phyloP scores from a whole-genome alignment of 1,140 invertebrate species.

The Pseudomyrmex sp. region DNA sequence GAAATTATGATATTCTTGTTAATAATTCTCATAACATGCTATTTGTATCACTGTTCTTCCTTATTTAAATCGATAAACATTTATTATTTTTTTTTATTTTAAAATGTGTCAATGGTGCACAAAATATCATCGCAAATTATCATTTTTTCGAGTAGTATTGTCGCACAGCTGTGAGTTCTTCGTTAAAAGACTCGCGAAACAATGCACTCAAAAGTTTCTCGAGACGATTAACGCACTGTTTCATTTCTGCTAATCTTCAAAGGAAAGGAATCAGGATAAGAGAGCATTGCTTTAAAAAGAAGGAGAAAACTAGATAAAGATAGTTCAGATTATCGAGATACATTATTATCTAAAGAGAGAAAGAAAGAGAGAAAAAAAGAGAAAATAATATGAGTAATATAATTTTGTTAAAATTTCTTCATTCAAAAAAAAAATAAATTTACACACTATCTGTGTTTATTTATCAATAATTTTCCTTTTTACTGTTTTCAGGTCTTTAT shows the following conservation, averaged over 20 bases:
- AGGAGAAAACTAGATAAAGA: conserved; percentile 11
- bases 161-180: conserved; percentile 2
- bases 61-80: no score
- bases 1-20: no score
- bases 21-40: no score
- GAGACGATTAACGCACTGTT: conserved; percentile 10
- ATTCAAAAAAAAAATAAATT: neutral
- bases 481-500: conserved; percentile 90
- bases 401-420: no score
- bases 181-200: conserved; percentile 24
- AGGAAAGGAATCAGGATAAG: conserved; percentile 2
- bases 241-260: conserved; percentile 37
- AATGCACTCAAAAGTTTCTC: conserved; percentile 10
- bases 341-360: conserved; percentile 7
- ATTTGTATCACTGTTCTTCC: no score
- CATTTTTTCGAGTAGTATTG: neutral
- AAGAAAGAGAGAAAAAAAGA: conserved; percentile 10
- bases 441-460: neutral
- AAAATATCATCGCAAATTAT: no score
- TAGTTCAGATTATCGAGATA: neutral
- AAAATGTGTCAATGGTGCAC: no score
- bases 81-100: no score
- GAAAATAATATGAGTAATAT: neutral
- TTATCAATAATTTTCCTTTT: neutral
- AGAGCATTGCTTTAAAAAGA: conserved; percentile 19